Evolutionary conservation across 2,888 invertebrate species (phyloP).

Genomic region (Agriopis leucophaearia): DNA sequence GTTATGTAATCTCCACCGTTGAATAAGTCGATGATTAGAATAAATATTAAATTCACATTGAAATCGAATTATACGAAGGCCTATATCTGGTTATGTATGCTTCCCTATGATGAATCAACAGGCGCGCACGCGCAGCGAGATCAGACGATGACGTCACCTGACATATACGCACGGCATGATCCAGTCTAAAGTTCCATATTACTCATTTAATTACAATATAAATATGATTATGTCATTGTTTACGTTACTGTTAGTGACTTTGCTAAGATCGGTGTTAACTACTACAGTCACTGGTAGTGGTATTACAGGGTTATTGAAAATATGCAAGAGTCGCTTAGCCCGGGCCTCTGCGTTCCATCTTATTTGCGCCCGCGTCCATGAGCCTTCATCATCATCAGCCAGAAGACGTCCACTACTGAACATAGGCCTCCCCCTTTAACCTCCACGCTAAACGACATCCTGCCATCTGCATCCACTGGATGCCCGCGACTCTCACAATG

Average conservation of each 20-base stretch:
- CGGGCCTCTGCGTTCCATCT: too few relatives aligned
- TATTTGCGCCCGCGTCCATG: too few relatives aligned
- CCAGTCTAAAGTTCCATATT: constrained; percentile 13
- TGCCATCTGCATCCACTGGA: too few relatives aligned
- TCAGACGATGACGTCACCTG: constrained; percentile 28
- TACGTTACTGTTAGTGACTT: constrained; percentile 5
- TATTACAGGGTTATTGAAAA: too few relatives aligned
- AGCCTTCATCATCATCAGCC: too few relatives aligned
- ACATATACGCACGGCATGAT: constrained; percentile 19
- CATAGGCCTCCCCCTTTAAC: too few relatives aligned
- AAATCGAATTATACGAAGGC: constrained; percentile 17
- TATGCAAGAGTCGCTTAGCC: too few relatives aligned
- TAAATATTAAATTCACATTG: background rate
- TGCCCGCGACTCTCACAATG: too few relatives aligned
- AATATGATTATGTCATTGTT: constrained; percentile 5
- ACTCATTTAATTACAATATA: constrained; percentile 12
- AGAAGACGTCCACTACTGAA: too few relatives aligned
- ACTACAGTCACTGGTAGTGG: background rate
- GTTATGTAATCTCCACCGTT: background rate
- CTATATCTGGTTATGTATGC: background rate
- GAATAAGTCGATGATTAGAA: background rate
- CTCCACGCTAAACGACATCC: too few relatives aligned
- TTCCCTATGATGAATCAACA: constrained; percentile 27
- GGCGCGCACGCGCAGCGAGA: constrained; percentile 19
- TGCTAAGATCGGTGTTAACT: background rate